Base-by-base conservation (phyloP, 2,888 invertebrate genomes). In the Caenorhabditis plicata region DNA sequence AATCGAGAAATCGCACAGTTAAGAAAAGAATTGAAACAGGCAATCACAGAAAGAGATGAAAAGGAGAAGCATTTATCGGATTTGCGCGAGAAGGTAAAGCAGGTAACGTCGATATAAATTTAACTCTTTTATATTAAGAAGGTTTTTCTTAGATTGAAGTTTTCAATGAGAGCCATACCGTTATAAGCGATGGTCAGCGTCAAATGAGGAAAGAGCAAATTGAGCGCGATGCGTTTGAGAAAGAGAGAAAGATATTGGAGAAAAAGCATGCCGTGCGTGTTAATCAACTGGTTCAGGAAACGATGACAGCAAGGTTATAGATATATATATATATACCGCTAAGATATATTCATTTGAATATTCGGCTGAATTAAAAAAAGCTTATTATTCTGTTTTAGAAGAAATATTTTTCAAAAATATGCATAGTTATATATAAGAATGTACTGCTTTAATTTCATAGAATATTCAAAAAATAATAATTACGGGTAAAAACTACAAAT, bases 21-120 rank as follows among this genome's bases (percentile, higher is more conserved):
- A 35, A 57, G 57, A 35, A 64, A 60, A 54, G 73, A 79, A 36
- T 46, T 77, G 13, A 62, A 70, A 2, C 55, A 61, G 25, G 67
- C 67, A 9, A 15, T 67, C 33, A 35, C 62, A n/a, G 73, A 76
- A 42, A 46, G 68, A 35, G 72, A 72, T 33, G 73, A 75, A 22
- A 80, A 78, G 48, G 78, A 80, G 32, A 58, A 64, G 32, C 78
- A 80, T 58, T 54, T 80, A 26, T 41, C 52, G 26, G 74, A 79
- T 49, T 55, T 81, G 48, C 52, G 80, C 15, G 75, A 73, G n/a
- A 62, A 74, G 40, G 60, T 80, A 11, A 71, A 75, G 40, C 78
- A 80, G 56, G 74, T 80, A 15, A 62, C 66, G 43, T 8, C 1
- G 11, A 13, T 8, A 19, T 31, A n/a, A 2, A 39, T 20, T 19